Base-by-base conservation (phyloP, 2,113 vertebrate genomes). In the Cebus imitator region DNA sequence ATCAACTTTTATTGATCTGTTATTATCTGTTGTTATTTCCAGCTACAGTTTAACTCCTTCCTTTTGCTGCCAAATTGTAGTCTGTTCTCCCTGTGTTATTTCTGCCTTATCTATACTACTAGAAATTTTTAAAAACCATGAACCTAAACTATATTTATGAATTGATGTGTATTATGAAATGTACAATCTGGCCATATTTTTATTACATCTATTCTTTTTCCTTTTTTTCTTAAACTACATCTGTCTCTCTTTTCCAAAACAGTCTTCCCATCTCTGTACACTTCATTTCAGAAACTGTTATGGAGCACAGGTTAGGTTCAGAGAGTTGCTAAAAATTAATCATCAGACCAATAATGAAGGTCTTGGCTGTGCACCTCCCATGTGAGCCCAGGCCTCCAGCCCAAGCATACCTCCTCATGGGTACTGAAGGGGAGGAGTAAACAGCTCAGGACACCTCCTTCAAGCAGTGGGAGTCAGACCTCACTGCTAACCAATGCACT, bases 31-130 rank as follows among this genome's bases (percentile, higher is more conserved):
- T n/a, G 35, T 43, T 66, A n/a, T 76, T 88, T 85, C 35, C 37
- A 89, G 66, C 7, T 37, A 58, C 6, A 72, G 40, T 68, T 92
- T 84, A 95, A 72, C 61, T 70, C 23, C n/a, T 52, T 75, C 64
- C 45, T 95, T 89, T 88, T 40, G 52, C 64, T 81, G 91, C n/a
- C 92, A 93, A 90, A 82, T 70, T 76, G 81, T 43, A 50, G 17
- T 82, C 40, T 55, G 37, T 37, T 45, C 58, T 30, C 58, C 64
- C 25, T 6, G 52, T 64, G 52, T 81, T 66, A 97, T 11, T 72
- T 66, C 75, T 52, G 45, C 40, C 66, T 95, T 81, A 76, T 58
- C 75, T 81, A 84, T 93, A 76, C 70, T 25, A 35, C 27, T 66
- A 91, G 75, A 8, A 83, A 84, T 84, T 48, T 73, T 73, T 76